A percentile compares a stretch with the other conserved stretches of the same genome.
Conservation (phyloP, 2,888 invertebrate genomes). For the Linnaemya tessellans region DNA sequence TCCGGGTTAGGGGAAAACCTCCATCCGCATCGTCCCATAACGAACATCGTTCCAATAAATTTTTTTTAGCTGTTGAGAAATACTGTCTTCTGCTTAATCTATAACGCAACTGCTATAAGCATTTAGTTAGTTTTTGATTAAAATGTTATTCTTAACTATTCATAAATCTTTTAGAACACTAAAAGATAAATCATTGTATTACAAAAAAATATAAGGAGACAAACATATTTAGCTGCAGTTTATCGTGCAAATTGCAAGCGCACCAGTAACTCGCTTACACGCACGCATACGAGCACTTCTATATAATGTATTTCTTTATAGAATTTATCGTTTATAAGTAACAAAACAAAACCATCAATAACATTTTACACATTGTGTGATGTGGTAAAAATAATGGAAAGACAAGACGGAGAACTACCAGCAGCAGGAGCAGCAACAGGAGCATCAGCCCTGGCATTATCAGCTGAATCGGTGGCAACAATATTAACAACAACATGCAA, state of each 20-base stretch:
- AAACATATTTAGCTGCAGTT: constrained; percentile 22
- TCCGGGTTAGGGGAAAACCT: no score
- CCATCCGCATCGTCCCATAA: no score
- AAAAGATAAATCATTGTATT: constrained; percentile 46
- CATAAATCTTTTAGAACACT: constrained; percentile 9
- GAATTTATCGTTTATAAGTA: constrained; percentile 52
- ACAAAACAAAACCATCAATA: constrained; percentile 68
- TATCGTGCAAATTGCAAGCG: background rate
- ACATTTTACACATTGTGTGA: constrained; percentile 28
- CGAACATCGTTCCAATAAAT: no score
- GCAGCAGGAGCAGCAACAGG: background rate
- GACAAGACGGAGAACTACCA: constrained; percentile 16
- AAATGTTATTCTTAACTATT: background rate
- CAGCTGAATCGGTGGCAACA: constrained; percentile 43
- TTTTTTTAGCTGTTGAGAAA: no score
- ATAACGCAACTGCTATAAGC: background rate
- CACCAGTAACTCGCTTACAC: background rate
- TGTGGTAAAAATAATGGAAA: constrained; percentile 12
- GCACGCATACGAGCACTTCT: background rate
- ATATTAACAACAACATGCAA: constrained; percentile 59
- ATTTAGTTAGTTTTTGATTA: background rate
- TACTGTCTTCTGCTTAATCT: no score
- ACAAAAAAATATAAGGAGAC: background rate
- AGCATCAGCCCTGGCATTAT: background rate
- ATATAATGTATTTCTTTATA: constrained; percentile 33